Evolutionary conservation across 2,888 invertebrate species (phyloP).

Genomic region (Xestia sexstrigata): DNA sequence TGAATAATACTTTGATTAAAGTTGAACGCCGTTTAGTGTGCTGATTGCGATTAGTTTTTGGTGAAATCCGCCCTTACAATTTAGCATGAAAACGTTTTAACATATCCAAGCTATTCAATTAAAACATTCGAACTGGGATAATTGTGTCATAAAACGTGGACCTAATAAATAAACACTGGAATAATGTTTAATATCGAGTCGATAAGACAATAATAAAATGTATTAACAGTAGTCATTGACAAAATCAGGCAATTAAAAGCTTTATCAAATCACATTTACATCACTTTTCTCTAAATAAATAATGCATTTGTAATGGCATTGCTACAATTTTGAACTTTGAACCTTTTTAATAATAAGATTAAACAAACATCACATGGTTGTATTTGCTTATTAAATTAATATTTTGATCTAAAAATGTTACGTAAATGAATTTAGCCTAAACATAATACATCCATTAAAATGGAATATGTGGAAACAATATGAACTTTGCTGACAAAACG

Average conservation of each 20-base stretch:
- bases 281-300: slow-evolving; percentile 44
- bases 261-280: slow-evolving; percentile 32
- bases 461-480: slow-evolving; percentile 57
- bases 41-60: not conserved
- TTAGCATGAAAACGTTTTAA: slow-evolving; percentile 46
- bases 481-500: slow-evolving; percentile 46
- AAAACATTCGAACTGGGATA: slow-evolving; percentile 23
- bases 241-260: slow-evolving; percentile 1
- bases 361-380: slow-evolving; percentile 65
- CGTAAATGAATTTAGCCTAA: slow-evolving; percentile 23
- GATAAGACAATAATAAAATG: slow-evolving; percentile 37
- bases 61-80: slow-evolving; percentile 10
- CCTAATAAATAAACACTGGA: slow-evolving; percentile 2
- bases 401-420: slow-evolving; percentile 11
- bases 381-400: slow-evolving; percentile 49
- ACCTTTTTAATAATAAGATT: slow-evolving; percentile 42
- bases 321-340: slow-evolving; percentile 33
- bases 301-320: slow-evolving; percentile 28
- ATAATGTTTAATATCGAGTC: not conserved
- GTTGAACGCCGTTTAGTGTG: not conserved
- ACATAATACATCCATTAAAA: slow-evolving; percentile 37
- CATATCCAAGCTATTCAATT: slow-evolving; percentile 62
- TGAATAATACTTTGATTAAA: not conserved
- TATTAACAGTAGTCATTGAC: slow-evolving; percentile 9
- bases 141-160: slow-evolving; percentile 9